Percentiles rank a stretch among this genome's conserved stretches.
These are phyloP conservation scores for Himalopsyche tibetana DNA, from an alignment of 2,888 invertebrate species.

Conservation along the genomic window DNA sequence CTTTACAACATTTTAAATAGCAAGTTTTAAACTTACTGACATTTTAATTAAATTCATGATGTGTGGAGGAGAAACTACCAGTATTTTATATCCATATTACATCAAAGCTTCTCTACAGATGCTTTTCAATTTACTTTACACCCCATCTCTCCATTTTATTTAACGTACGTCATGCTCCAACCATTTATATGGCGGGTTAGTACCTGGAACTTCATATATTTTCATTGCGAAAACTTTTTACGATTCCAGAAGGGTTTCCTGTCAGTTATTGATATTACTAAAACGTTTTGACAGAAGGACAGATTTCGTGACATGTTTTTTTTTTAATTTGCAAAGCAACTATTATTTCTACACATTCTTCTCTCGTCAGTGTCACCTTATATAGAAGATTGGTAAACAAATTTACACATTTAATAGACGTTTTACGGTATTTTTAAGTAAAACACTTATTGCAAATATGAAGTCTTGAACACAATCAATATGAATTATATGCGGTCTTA, in stretches of 20 bases:
- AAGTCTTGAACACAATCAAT: too few relatives aligned
- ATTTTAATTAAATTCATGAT: background rate
- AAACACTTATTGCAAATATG: too few relatives aligned
- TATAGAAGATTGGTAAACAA: too few relatives aligned
- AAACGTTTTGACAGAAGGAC: background rate
- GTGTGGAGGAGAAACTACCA: background rate
- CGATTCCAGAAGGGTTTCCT: background rate
- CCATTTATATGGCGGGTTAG: conserved; percentile 3
- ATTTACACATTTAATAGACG: too few relatives aligned
- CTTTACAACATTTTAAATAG: background rate
- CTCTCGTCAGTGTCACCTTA: too few relatives aligned
- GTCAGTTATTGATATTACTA: conserved; percentile 1
- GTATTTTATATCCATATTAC: conserved; percentile 4
- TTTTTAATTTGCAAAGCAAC: too few relatives aligned
- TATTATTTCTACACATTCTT: too few relatives aligned
- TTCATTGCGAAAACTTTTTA: background rate
- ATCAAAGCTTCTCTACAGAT: conserved; percentile 14
- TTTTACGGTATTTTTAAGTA: too few relatives aligned
- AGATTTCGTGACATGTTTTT: background rate
- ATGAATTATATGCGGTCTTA: too few relatives aligned
- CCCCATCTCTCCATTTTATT: background rate
- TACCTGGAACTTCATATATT: background rate
- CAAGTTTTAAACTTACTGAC: too few relatives aligned
- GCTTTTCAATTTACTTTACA: conserved; percentile 7
- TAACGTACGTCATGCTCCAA: background rate